Evolutionary conservation across 2,113 vertebrate species (phyloP).

Genomic region (Zosterops japonicus): DNA sequence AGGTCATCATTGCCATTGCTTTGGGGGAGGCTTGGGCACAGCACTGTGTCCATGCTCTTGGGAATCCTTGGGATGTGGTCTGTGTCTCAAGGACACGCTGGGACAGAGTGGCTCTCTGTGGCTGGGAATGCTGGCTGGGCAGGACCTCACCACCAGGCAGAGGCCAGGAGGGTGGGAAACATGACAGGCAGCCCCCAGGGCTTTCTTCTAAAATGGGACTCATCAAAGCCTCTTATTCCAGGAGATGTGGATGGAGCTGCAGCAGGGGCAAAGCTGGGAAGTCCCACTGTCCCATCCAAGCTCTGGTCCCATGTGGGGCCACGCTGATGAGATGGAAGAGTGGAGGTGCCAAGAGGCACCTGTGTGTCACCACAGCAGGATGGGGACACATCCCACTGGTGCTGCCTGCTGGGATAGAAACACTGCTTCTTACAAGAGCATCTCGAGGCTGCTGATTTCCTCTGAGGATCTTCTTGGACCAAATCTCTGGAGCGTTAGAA

Average conservation of each 20-base stretch:
- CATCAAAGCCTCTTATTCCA: background rate
- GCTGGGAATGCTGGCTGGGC: background rate
- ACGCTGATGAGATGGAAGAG: fast-evolving
- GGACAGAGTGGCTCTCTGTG: background rate
- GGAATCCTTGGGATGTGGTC: background rate
- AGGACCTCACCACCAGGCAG: background rate
- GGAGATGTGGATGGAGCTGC: background rate
- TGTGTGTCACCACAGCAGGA: background rate
- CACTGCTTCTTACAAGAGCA: background rate
- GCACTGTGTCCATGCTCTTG: background rate
- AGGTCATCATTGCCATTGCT: background rate
- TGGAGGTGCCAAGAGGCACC: background rate
- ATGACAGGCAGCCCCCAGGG: background rate
- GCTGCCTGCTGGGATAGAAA: background rate
- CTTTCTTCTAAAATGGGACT: background rate
- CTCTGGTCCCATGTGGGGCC: background rate
- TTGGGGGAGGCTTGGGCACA: background rate
- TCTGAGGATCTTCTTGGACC: background rate
- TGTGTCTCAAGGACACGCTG: fast-evolving
- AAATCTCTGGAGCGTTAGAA: background rate
- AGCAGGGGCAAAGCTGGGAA: background rate
- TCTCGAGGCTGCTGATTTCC: background rate
- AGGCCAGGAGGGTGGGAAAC: background rate
- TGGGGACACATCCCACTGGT: fast-evolving
- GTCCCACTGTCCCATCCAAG: background rate